Percentiles rank a stretch among this genome's conserved stretches.
Conservation (phyloP, 2,113 vertebrate genomes). For the Phrynosoma blainvillii region DNA sequence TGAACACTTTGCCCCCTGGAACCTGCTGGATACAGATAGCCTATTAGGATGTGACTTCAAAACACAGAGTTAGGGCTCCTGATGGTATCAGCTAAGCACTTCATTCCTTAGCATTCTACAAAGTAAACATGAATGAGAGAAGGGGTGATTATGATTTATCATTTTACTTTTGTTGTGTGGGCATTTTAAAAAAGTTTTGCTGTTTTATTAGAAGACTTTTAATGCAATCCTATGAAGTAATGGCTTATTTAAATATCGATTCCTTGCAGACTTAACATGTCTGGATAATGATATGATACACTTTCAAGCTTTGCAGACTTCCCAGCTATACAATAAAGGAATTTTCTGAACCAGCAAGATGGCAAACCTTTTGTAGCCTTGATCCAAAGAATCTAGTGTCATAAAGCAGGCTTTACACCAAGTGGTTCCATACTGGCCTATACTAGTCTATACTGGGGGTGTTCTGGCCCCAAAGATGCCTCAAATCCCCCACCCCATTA, state of each 20-base stretch:
- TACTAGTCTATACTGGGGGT: too few species aligned
- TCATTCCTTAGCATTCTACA: conserved; percentile 2
- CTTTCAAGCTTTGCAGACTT: neutral
- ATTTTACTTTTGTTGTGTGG: conserved; percentile 4
- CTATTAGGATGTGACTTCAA: neutral
- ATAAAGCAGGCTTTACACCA: neutral
- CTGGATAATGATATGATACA: neutral
- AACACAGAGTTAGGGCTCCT: neutral
- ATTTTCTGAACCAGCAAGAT: neutral
- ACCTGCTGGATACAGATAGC: neutral
- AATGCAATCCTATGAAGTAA: neutral
- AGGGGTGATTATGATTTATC: neutral
- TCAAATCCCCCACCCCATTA: too few species aligned
- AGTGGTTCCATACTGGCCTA: neutral
- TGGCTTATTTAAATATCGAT: conserved; percentile 5
- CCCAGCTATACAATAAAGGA: neutral
- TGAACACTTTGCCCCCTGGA: neutral
- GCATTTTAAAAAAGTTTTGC: conserved; percentile 13
- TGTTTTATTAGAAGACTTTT: conserved; percentile 16
- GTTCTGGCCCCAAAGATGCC: too few species aligned
- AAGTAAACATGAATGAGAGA: conserved; percentile 7
- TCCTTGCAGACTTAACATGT: neutral
- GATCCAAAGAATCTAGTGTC: neutral
- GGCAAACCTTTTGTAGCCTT: neutral
- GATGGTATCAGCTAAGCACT: conserved; percentile 10